These are phyloP conservation scores for Esperia sulphurella DNA, from an alignment of 2,888 invertebrate genomes.

Conservation along the genomic window DNA sequence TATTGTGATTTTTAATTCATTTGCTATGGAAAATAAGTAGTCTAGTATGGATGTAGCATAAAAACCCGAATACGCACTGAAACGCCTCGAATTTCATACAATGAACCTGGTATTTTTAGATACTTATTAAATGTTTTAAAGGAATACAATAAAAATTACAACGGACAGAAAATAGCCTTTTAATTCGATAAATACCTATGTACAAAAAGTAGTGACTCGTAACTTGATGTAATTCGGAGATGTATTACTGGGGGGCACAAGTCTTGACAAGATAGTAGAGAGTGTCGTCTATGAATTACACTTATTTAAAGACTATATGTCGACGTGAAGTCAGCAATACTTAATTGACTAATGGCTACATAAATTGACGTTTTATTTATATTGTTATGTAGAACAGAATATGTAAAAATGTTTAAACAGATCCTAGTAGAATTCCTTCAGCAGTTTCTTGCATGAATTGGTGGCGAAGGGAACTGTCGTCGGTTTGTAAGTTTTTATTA, in stretches of 20 bases:
- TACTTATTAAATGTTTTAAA: constrained; percentile 33
- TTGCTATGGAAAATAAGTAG: too few relatives aligned
- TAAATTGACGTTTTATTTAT: too few relatives aligned
- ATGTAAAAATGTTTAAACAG: too few relatives aligned
- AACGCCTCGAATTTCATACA: constrained; percentile 45
- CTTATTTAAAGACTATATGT: too few relatives aligned
- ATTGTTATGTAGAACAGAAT: too few relatives aligned
- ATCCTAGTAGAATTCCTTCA: too few relatives aligned
- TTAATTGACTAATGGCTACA: too few relatives aligned
- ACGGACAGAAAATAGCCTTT: constrained; percentile 54
- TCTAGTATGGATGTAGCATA: constrained; percentile 6
- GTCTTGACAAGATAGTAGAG: neutral
- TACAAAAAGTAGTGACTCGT: constrained; percentile 27
- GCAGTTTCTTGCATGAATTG: too few relatives aligned
- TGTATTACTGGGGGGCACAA: neutral
- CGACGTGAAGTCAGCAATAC: too few relatives aligned
- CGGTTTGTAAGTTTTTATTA: too few relatives aligned
- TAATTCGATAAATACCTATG: constrained; percentile 43
- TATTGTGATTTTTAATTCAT: too few relatives aligned
- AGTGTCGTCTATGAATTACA: neutral
- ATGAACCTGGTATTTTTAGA: constrained; percentile 49
- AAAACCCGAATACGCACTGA: constrained; percentile 32
- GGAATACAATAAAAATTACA: constrained; percentile 26
- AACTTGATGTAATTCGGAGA: constrained; percentile 13
- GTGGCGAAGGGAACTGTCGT: too few relatives aligned